Evolutionary conservation across 2,113 vertebrate genomes (phyloP).

Genomic region (Cephalopterus ornatus): DNA sequence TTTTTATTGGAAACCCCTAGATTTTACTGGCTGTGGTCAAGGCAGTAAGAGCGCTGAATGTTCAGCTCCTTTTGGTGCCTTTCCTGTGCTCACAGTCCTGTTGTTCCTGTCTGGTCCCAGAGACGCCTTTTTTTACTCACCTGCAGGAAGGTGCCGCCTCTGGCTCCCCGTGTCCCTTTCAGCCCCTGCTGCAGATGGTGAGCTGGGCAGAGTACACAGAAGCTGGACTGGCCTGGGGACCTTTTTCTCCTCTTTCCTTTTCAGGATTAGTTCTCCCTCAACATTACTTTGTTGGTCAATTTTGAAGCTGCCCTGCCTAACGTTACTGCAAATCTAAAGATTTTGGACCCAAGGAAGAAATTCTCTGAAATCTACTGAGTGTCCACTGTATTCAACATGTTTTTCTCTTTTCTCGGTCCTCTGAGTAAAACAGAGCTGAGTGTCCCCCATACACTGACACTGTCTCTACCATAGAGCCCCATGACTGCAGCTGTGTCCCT

Average conservation of each 20-base stretch:
- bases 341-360: background rate
- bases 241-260: background rate
- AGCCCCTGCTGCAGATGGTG: rapidly evolving
- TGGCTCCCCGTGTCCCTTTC: background rate
- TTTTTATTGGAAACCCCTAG: background rate
- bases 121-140: background rate
- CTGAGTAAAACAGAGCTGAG: background rate
- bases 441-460: background rate
- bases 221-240: background rate
- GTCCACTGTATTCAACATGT: background rate
- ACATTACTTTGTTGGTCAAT: background rate
- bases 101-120: background rate
- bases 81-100: background rate
- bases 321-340: background rate
- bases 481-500: background rate
- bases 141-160: background rate
- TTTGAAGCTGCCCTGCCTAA: background rate
- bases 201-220: background rate
- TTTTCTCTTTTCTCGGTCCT: background rate
- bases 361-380: background rate
- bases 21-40: background rate
- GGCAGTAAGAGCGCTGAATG: background rate
- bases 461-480: background rate
- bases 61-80: background rate
- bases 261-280: background rate